Evolutionary conservation across 2,888 invertebrate species (phyloP).

Genomic region (Melipona bicolor): DNA sequence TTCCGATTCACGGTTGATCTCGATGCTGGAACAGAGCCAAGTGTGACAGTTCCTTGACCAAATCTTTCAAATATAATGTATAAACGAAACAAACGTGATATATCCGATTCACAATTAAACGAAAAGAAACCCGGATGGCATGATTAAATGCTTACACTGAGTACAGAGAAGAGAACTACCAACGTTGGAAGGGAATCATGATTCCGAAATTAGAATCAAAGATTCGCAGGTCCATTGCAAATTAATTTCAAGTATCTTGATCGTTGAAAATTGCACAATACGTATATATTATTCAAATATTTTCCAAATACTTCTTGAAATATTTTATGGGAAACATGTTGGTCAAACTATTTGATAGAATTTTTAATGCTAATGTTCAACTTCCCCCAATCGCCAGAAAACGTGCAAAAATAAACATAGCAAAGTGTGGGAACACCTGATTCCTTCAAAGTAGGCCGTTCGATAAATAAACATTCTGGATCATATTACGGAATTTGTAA

Average conservation of each 20-base stretch:
- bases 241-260: background rate
- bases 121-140: constrained; percentile 16
- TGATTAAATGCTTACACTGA: constrained; percentile 46
- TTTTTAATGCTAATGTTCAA: background rate
- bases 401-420: constrained; percentile 29
- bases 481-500: constrained; percentile 26
- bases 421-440: constrained; percentile 17
- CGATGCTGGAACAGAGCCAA: constrained; percentile 61
- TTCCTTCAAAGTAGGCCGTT: constrained; percentile 28
- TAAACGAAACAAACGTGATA: constrained; percentile 30
- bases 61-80: constrained; percentile 42
- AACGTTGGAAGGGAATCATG: constrained; percentile 33
- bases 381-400: background rate
- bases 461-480: constrained; percentile 44
- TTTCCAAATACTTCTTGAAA: background rate
- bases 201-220: constrained; percentile 40
- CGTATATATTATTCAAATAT: background rate
- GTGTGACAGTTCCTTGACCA: constrained; percentile 67
- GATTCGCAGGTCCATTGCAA: background rate
- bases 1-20: constrained; percentile 26
- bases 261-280: background rate
- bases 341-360: background rate
- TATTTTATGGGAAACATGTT: background rate
- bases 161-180: constrained; percentile 2
- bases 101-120: background rate